phyloP scores from a whole-genome alignment of 2,888 invertebrate species.

The Campoplex capitator region DNA sequence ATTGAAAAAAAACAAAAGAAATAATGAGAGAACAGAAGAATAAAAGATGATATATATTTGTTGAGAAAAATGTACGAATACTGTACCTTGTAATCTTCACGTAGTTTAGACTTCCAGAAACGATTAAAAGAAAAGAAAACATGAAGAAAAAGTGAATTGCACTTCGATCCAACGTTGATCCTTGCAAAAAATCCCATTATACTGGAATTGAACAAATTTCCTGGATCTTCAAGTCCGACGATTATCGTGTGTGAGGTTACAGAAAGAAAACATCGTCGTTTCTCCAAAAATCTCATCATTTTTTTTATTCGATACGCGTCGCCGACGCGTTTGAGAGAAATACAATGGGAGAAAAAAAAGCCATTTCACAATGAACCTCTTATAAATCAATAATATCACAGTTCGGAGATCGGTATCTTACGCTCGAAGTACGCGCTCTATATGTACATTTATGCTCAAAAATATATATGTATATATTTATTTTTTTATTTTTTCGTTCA shows the following conservation, averaged over 20 bases:
- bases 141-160: background rate
- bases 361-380: conserved; percentile 79
- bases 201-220: background rate
- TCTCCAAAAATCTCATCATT: conserved; percentile 13
- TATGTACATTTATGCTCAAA: conserved; percentile 73
- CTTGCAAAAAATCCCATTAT: background rate
- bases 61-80: conserved; percentile 70
- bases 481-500: conserved; percentile 23
- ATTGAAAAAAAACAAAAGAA: conserved; percentile 13
- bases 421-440: conserved; percentile 75
- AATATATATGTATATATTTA: conserved; percentile 63
- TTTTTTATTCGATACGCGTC: conserved; percentile 66
- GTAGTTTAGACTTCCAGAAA: conserved; percentile 11
- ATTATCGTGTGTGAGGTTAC: background rate
- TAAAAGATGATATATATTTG: conserved; percentile 79
- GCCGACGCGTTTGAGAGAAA: conserved; percentile 40
- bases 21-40: conserved; percentile 66
- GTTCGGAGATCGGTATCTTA: conserved; percentile 84
- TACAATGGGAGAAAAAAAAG: conserved; percentile 74
- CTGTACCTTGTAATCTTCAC: conserved; percentile 17
- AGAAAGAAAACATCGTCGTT: background rate
- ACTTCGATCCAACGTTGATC: background rate
- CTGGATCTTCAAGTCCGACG: background rate
- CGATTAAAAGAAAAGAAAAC: background rate
- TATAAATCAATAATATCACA: conserved; percentile 84